Evolutionary conservation across 2,797 vertebrate genomes (phyloP).

Genomic region (Amniataba percoides): DNA sequence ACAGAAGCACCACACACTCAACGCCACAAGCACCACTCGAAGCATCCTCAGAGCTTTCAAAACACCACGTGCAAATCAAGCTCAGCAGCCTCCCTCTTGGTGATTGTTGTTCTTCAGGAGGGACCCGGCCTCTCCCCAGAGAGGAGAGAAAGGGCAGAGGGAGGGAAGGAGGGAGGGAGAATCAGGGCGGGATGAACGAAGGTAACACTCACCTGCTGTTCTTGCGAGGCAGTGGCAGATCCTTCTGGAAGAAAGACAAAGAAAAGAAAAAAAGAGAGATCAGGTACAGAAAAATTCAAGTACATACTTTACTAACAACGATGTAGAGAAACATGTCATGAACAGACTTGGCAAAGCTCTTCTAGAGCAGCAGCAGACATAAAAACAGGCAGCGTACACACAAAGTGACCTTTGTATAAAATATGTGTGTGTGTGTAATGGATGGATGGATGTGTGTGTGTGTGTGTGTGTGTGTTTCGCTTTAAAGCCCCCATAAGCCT

Average conservation of each 20-base stretch:
- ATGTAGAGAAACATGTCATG: neutral
- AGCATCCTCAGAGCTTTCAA: constrained; percentile 27
- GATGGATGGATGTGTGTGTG: too few relatives aligned
- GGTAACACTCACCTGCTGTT: constrained; percentile 90
- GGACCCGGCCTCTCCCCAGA: constrained; percentile 13
- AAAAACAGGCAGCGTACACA: neutral
- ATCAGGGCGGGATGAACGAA: constrained; percentile 10
- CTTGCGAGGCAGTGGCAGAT: constrained; percentile 91
- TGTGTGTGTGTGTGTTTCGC: too few relatives aligned
- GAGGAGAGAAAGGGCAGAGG: constrained; percentile 2
- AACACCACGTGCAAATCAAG: constrained; percentile 31
- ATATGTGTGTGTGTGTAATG: too few relatives aligned
- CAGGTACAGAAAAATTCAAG: constrained; percentile 58
- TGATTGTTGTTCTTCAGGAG: constrained; percentile 39
- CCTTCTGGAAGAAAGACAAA: constrained; percentile 87
- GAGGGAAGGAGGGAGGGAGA: neutral
- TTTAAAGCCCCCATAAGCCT: neutral
- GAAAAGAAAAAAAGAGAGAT: constrained; percentile 61
- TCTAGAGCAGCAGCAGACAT: neutral
- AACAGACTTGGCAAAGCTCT: neutral
- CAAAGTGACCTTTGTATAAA: neutral
- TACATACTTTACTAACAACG: neutral
- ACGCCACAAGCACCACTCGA: constrained; percentile 25
- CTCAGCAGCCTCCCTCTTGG: constrained; percentile 3
- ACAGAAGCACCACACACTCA: constrained; percentile 25